Conservation (phyloP, 1,140 invertebrate genomes). For the Hesperophylax magnus region DNA sequence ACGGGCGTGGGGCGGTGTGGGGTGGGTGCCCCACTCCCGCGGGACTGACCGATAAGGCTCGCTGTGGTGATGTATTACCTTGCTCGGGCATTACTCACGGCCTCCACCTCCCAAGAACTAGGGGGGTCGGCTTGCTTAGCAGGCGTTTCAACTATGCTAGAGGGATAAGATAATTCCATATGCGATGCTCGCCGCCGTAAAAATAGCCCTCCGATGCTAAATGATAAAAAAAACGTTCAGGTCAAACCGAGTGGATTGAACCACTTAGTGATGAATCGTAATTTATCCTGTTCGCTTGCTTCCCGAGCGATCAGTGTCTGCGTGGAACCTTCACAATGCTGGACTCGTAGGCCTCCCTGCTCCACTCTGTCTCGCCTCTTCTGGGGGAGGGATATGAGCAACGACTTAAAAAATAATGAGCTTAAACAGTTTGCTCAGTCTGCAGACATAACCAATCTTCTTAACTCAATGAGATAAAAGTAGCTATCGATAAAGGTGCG, state of each 20-base stretch:
- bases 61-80: conserved; percentile 27
- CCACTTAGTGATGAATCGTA: conserved; percentile 28
- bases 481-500: no score
- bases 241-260: conserved; percentile 30
- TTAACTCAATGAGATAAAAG: no score
- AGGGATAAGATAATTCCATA: conserved; percentile 26
- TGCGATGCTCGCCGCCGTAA: conserved; percentile 20
- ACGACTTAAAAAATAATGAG: conserved; percentile 10
- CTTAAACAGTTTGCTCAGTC: background rate
- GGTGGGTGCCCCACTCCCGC: background rate
- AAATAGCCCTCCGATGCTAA: conserved; percentile 25
- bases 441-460: no score
- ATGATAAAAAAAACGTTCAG: conserved; percentile 24
- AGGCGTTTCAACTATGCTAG: conserved; percentile 6
- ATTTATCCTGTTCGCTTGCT: conserved; percentile 4
- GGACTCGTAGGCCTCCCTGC: conserved; percentile 3
- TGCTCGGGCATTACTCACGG: conserved; percentile 31
- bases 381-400: background rate
- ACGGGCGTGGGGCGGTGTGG: background rate
- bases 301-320: conserved; percentile 5
- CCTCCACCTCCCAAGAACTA: background rate
- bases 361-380: background rate
- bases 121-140: conserved; percentile 4
- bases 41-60: conserved; percentile 35
- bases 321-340: conserved; percentile 21